phyloP scores from a whole-genome alignment of 2,888 invertebrate genomes.

The Macrosiphum euphorbiae region DNA sequence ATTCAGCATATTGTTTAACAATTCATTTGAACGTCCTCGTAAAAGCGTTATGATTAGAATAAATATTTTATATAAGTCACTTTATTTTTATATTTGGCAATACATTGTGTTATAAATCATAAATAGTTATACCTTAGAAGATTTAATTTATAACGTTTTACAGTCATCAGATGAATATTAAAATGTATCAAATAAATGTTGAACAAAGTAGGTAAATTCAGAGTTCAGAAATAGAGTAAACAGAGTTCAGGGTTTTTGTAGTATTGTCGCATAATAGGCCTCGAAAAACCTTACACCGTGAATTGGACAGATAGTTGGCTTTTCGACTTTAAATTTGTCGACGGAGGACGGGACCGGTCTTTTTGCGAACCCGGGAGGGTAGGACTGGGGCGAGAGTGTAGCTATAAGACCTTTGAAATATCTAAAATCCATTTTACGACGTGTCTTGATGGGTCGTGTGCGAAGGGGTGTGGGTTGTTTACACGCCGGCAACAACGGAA shows the following conservation, averaged over 20 bases:
- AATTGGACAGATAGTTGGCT: neutral
- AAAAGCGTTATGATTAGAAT: neutral
- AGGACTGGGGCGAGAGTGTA: neutral
- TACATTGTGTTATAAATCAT: neutral
- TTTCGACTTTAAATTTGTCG: neutral
- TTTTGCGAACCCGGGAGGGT: neutral
- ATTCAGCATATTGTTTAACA: neutral
- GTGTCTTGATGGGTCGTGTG: neutral
- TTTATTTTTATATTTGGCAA: neutral
- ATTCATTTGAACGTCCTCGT: neutral
- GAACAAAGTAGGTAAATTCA: neutral
- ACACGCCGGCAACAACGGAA: neutral
- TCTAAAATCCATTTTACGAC: neutral
- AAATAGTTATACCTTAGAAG: neutral
- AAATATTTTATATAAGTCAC: neutral
- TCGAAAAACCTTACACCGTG: neutral
- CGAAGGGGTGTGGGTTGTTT: neutral
- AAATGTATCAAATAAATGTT: neutral
- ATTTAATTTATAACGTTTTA: neutral
- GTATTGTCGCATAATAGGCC: neutral
- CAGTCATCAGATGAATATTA: neutral
- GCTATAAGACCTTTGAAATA: neutral
- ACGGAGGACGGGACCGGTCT: neutral
- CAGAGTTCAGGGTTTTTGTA: neutral
- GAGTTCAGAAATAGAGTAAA: no score